These are phyloP conservation scores for Cynopterus sphinx DNA, from an alignment of 2,797 vertebrate genomes.

Conservation along the genomic window DNA sequence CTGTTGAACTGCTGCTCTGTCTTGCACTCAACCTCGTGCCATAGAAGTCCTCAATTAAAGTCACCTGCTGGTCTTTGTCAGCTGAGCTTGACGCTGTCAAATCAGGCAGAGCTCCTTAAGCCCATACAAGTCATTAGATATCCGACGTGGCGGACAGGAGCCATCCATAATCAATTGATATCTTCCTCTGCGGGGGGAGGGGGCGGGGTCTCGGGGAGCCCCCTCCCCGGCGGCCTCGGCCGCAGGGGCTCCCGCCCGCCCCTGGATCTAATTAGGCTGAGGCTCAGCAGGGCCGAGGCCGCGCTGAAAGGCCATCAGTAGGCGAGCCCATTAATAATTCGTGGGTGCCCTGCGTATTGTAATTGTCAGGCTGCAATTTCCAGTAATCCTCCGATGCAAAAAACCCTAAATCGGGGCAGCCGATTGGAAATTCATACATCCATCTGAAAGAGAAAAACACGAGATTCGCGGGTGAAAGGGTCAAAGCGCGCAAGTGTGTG, in stretches of 20 bases:
- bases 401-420: constrained; percentile 86
- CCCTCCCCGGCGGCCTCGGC: constrained; percentile 78
- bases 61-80: constrained; percentile 89
- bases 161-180: constrained; percentile 90
- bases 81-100: constrained; percentile 85
- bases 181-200: constrained; percentile 88
- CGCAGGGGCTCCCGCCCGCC: constrained; percentile 78
- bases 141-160: constrained; percentile 85
- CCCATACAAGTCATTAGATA: constrained; percentile 90
- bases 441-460: constrained; percentile 90
- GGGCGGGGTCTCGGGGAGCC: constrained; percentile 77
- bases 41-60: constrained; percentile 88
- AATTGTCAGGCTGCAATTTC: constrained; percentile 93
- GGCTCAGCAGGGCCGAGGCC: constrained; percentile 88
- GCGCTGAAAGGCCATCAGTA: constrained; percentile 92
- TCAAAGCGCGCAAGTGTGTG: constrained; percentile 88
- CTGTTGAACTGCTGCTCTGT: constrained; percentile 86
- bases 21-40: constrained; percentile 85
- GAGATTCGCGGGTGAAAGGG: constrained; percentile 90
- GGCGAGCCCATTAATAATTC: constrained; percentile 93
- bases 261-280: constrained; percentile 93
- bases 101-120: constrained; percentile 85
- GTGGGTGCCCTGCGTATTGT: constrained; percentile 91
- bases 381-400: constrained; percentile 90
- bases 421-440: constrained; percentile 90